These are phyloP conservation scores for Zosterops japonicus DNA, from an alignment of 2,113 vertebrate genomes.

Conservation along the genomic window DNA sequence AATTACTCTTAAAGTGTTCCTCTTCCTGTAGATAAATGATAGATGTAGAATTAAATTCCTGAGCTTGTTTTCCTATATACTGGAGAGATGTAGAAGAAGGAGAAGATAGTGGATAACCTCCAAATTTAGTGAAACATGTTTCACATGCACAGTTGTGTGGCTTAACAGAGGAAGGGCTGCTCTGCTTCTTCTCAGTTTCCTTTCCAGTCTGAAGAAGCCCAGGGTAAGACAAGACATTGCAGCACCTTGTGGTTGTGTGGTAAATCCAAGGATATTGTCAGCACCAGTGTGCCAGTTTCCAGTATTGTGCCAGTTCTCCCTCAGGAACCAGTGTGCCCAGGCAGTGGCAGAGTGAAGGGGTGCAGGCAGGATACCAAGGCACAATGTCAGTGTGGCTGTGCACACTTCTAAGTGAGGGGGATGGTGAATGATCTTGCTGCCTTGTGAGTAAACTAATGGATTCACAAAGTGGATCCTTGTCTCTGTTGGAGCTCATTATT, in stretches of 20 bases:
- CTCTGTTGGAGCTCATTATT: background rate
- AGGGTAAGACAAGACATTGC: fast-evolving
- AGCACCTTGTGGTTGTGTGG: fast-evolving
- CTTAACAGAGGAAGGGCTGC: background rate
- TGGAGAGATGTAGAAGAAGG: background rate
- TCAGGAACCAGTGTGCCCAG: fast-evolving
- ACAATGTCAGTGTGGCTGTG: fast-evolving
- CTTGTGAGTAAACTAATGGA: background rate
- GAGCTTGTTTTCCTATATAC: background rate
- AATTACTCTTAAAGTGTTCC: background rate
- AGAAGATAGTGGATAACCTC: background rate
- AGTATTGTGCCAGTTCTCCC: background rate
- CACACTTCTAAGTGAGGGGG: background rate
- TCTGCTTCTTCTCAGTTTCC: background rate
- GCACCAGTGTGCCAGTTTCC: fast-evolving
- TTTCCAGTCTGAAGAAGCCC: background rate
- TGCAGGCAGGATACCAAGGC: background rate
- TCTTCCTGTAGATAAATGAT: background rate
- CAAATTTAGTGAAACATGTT: background rate
- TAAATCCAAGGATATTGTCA: background rate
- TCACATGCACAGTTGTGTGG: background rate
- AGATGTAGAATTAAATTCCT: background rate
- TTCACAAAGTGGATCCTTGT: background rate
- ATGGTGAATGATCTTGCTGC: background rate
- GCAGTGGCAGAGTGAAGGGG: fast-evolving